Base-by-base conservation (phyloP, 30 jellyfish, hydroid and myxozoan genomes). In the Cassiopea andromeda region DNA sequence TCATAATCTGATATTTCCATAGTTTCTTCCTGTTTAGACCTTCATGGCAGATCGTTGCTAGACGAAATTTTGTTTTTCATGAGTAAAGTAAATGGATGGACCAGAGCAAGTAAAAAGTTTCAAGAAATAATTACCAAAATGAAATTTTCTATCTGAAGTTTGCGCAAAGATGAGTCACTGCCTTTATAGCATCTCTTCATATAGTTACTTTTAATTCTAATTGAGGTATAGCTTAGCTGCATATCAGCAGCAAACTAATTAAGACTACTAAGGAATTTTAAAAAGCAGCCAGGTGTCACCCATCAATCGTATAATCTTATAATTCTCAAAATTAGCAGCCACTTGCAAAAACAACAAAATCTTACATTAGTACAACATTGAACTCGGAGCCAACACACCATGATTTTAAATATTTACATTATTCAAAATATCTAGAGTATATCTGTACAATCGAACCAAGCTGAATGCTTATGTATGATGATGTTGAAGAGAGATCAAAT, bases 321-420 rank as follows among this genome's bases (percentile, higher is more conserved):
- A 27, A 27, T 27, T 60, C 86, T 77, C 12, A 17, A 12, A 57
- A 77, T 77, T 77, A 77, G 59, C 14, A 60, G 48, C 86, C 86
- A 77, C 86, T 74, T 77, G 86, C 86, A 77, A 43, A 2, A 43
- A 16, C 44, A 44, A 77, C 17, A 19, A 77, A 77, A 49, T 4
- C 48, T 77, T 69, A 77, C 54, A 69, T 27, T 47, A 19, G 74
- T 77, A 60, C 86, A 48, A 47, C 86, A 38, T 50, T 18, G 50
- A 6, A 48, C 15, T 77, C 44, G 17, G 70, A 54, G 86, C 15
- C 70, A 77, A 49, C 86, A 77, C 50, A 77, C 54, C 44, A 74
- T 69, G 8, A 38, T 77, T 77, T 77, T 74, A 17, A 77, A 74
- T 54, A 48, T 48, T 77, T 77, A 77, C 54, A 46, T 48, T 47